Base-by-base conservation (phyloP, 2,113 vertebrate species). In the Aptenodytes patagonicus region DNA sequence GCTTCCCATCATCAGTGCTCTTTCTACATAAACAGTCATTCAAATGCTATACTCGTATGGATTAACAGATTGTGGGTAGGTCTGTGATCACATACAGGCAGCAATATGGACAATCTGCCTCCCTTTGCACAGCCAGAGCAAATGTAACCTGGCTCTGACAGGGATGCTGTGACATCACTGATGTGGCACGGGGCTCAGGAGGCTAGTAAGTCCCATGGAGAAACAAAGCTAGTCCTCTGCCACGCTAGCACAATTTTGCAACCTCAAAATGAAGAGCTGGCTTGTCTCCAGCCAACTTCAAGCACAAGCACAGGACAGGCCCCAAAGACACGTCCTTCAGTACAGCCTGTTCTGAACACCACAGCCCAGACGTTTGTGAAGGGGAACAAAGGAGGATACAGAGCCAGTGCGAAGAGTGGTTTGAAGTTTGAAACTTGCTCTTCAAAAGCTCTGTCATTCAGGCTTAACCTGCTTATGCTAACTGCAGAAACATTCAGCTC, bases 261-360 rank as follows among this genome's bases (percentile, higher is more conserved):
- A 84, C 87, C n/a, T 94, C 76, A 78, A 60, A 94, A 84, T 4
- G 17, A 82, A 61, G 69, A 81, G n/a, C 1, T 96, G 94, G 94
- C 87, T 93, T 55, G 47, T 14, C 52, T 95, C 93, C 87, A 94
- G 83, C 21, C 77, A 91, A 87, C 38, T 91, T 73, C 62, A 90
- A 95, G 90, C 13, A 81, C 61, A 83, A 92, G 66, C 75, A 95
- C 51, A 84, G 87, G 94, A 81, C 16, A 5, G 83, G 87, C 69
- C 88, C 77, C 83, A 92, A 95, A 96, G 72, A 89, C 72, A 78
- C 1, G 13, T 78, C 81, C 85, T 90, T 92, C 88, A 55, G 95
- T 66, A 96, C 95, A 94, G 75, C 8, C 88, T 95, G 95, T 95
- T 93, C 93, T 28, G 71, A 92, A 93, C 71, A 66, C 47, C 84